These are phyloP conservation scores for Onychorhynchus coronatus DNA, from an alignment of 2,113 vertebrate species.

Conservation along the genomic window DNA sequence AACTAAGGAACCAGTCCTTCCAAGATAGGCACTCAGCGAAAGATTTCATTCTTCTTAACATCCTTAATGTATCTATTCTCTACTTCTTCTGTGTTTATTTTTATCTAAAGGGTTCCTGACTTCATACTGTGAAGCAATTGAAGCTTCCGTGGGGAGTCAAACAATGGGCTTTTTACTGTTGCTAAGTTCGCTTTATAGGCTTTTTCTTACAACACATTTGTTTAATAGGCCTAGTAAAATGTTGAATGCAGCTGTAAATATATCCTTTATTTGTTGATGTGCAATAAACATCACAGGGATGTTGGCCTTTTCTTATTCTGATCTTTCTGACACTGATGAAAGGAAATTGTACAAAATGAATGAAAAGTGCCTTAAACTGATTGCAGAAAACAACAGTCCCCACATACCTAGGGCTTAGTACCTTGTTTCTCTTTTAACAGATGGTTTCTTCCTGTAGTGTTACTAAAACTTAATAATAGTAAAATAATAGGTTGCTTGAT, in stretches of 20 bases:
- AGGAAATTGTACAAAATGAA: constrained; percentile 28
- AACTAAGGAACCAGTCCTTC: background rate
- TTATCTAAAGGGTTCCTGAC: constrained; percentile 59
- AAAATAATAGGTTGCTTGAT: constrained; percentile 45
- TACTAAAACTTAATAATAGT: constrained; percentile 53
- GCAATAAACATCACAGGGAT: constrained; percentile 29
- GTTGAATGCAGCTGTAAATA: constrained; percentile 50
- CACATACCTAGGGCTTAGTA: constrained; percentile 8
- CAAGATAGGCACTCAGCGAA: background rate
- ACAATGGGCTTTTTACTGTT: constrained; percentile 53
- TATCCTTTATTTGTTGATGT: constrained; percentile 46
- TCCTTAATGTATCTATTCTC: constrained; percentile 5
- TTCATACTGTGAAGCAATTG: constrained; percentile 63
- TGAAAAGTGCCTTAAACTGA: constrained; percentile 2
- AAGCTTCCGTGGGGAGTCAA: constrained; percentile 43
- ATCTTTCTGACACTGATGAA: constrained; percentile 30
- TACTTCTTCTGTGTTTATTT: constrained; percentile 47
- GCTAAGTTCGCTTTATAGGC: constrained; percentile 56
- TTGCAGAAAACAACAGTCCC: constrained; percentile 1
- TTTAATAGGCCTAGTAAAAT: constrained; percentile 60
- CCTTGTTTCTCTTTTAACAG: constrained; percentile 42
- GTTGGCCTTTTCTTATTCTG: constrained; percentile 38
- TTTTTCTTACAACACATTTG: constrained; percentile 34
- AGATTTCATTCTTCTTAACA: background rate
- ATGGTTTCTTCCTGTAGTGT: constrained; percentile 38